Conservation (phyloP, 2,888 invertebrate genomes). For the Monopis laevigella region DNA sequence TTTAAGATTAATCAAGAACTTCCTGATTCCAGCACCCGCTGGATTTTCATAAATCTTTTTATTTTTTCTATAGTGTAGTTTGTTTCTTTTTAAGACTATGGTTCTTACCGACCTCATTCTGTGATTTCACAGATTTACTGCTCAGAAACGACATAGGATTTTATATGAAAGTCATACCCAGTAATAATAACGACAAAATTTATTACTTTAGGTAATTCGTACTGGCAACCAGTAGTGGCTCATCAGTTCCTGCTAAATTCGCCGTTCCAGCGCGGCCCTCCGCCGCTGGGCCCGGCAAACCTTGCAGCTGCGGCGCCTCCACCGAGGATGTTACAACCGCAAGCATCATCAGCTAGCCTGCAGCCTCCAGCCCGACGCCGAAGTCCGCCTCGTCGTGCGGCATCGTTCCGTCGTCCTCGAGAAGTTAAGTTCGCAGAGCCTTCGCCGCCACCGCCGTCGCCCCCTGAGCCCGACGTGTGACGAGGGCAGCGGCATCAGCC, state of each 20-base stretch:
- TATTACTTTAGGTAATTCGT: constrained; percentile 42
- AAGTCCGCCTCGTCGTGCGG: constrained; percentile 47
- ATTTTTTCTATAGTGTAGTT: too few relatives aligned
- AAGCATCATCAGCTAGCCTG: constrained; percentile 56
- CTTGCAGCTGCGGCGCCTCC: constrained; percentile 24
- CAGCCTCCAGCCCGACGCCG: constrained; percentile 43
- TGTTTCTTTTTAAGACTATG: too few relatives aligned
- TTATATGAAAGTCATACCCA: not conserved
- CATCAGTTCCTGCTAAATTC: constrained; percentile 77
- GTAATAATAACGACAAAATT: not conserved
- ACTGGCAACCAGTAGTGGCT: constrained; percentile 77
- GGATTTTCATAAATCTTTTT: too few relatives aligned
- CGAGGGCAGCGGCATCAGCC: constrained; percentile 61
- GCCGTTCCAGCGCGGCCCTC: constrained; percentile 64
- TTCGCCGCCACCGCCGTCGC: constrained; percentile 19
- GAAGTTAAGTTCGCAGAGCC: constrained; percentile 65
- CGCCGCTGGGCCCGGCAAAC: too few relatives aligned
- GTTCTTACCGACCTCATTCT: too few relatives aligned
- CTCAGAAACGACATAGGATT: too few relatives aligned
- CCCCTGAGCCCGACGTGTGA: constrained; percentile 49
- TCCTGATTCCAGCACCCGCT: too few relatives aligned
- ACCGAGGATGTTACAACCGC: constrained; percentile 39
- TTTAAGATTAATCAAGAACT: too few relatives aligned
- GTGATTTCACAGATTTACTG: too few relatives aligned
- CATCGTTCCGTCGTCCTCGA: constrained; percentile 55